Conservation (phyloP, 2,888 invertebrate genomes). For the Dascillus cervinus region DNA sequence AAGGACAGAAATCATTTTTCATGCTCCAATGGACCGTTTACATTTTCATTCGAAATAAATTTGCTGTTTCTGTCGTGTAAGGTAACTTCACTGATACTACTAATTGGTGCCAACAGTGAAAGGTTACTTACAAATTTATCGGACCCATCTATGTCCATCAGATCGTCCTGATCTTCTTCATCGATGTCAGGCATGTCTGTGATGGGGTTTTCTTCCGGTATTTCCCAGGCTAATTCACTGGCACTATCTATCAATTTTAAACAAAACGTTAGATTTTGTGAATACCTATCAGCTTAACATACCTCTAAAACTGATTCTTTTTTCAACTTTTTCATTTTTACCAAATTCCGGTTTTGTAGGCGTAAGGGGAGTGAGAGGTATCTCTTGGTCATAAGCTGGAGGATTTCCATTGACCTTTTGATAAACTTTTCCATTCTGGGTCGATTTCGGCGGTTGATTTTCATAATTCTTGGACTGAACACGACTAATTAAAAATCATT, state of each 20-base stretch:
- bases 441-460: conserved; percentile 11
- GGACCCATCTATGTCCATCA: conserved; percentile 11
- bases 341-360: conserved; percentile 32
- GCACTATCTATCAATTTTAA: conserved; percentile 14
- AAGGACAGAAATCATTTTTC: too few relatives aligned
- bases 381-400: conserved; percentile 3
- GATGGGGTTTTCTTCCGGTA: conserved; percentile 45
- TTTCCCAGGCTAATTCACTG: conserved; percentile 51
- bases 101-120: conserved; percentile 43
- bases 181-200: conserved; percentile 32
- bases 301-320: conserved; percentile 55
- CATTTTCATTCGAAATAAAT: too few relatives aligned
- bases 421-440: conserved; percentile 35
- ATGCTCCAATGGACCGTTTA: too few relatives aligned
- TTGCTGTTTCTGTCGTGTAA: too few relatives aligned
- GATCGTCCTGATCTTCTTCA: conserved; percentile 23
- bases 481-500: too few relatives aligned
- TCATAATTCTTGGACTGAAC: conserved; percentile 12
- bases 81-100: conserved; percentile 48
- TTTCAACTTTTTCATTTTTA: conserved; percentile 30
- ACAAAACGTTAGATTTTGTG: neutral
- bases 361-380: conserved; percentile 17
- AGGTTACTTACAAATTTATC: conserved; percentile 44
- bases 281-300: too few relatives aligned
- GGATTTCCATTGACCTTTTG: conserved; percentile 22